These are phyloP conservation scores for Lypha dubia DNA, from an alignment of 2,888 invertebrate genomes.

Conservation along the genomic window DNA sequence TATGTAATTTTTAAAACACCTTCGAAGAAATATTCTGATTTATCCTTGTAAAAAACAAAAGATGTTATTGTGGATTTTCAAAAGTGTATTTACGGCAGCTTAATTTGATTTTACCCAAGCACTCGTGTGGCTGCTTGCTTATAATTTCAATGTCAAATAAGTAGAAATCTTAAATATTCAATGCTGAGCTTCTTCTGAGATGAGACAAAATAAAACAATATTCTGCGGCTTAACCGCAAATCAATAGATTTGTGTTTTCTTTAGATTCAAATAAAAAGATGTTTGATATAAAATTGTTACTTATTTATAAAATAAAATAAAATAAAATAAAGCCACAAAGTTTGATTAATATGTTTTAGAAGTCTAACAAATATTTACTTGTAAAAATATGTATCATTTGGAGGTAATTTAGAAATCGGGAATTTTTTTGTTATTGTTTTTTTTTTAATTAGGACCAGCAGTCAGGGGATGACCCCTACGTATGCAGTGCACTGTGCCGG, in stretches of 20 bases:
- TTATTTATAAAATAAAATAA: background rate
- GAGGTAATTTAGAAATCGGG: no score
- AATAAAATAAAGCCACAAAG: background rate
- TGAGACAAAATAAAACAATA: conserved; percentile 10
- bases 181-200: conserved; percentile 4
- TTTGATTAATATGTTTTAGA: background rate
- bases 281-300: background rate
- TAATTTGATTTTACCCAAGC: conserved; percentile 26
- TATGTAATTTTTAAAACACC: background rate
- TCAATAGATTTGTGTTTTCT: conserved; percentile 28
- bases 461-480: no score
- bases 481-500: no score
- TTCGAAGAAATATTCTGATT: background rate
- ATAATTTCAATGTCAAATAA: conserved; percentile 30
- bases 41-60: background rate
- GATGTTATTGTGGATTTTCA: background rate
- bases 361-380: background rate
- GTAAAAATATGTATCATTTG: background rate
- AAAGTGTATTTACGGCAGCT: conserved; percentile 1
- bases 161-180: conserved; percentile 24
- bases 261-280: conserved; percentile 11
- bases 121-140: background rate
- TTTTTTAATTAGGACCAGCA: no score
- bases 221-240: conserved; percentile 20
- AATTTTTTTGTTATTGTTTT: no score